These are phyloP conservation scores for Sternarchorhynchus goeldii DNA, from an alignment of 2,797 vertebrate species.

Conservation along the genomic window DNA sequence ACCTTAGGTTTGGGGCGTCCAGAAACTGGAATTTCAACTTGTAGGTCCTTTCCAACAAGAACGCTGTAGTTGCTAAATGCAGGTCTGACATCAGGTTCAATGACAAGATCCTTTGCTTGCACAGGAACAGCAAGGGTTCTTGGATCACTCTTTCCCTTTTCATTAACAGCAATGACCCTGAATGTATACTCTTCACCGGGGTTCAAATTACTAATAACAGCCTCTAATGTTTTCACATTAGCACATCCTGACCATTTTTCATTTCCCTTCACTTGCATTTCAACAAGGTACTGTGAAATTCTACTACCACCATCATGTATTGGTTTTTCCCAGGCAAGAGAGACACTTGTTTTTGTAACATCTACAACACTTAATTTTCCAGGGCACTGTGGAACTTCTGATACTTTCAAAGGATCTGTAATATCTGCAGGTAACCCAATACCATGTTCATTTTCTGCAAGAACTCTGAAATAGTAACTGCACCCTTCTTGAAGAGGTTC, in stretches of 20 bases:
- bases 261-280: slow-evolving; percentile 91
- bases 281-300: slow-evolving; percentile 93
- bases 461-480: slow-evolving; percentile 94
- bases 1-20: slow-evolving; percentile 93
- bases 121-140: slow-evolving; percentile 91
- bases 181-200: slow-evolving; percentile 95
- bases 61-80: slow-evolving; percentile 91
- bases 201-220: slow-evolving; percentile 86
- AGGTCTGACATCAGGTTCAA: slow-evolving; percentile 93
- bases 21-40: slow-evolving; percentile 88
- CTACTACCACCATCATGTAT: slow-evolving; percentile 97
- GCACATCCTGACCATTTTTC: slow-evolving; percentile 94
- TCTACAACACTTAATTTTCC: slow-evolving; percentile 92
- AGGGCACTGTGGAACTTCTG: slow-evolving; percentile 95
- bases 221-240: slow-evolving; percentile 90
- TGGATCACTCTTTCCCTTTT: slow-evolving; percentile 97
- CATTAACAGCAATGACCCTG: slow-evolving; percentile 93
- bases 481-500: slow-evolving; percentile 95
- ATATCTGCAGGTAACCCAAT: slow-evolving; percentile 89
- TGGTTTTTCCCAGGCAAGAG: slow-evolving; percentile 94
- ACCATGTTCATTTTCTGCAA: slow-evolving; percentile 94
- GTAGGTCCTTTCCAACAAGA: slow-evolving; percentile 90
- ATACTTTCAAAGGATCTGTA: slow-evolving; percentile 90
- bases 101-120: slow-evolving; percentile 93
- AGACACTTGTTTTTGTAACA: slow-evolving; percentile 93